Percentiles rank a stretch among this genome's conserved stretches.
phyloP scores from a whole-genome alignment of 1,140 invertebrate species.

The Drosophila novamexicana region DNA sequence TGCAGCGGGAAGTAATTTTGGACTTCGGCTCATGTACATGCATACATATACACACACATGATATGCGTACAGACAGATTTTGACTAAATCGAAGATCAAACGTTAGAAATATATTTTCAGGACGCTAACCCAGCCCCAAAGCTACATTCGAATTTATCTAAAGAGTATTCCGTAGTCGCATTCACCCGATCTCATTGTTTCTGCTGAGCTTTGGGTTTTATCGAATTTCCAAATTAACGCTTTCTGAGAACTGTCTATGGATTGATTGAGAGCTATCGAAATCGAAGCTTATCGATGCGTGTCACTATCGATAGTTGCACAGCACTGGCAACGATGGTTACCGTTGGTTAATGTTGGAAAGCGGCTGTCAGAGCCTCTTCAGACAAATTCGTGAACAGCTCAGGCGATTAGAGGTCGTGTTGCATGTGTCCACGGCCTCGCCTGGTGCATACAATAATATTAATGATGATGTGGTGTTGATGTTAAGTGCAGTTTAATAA shows the following conservation, averaged over 20 bases:
- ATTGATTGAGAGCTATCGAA: no score
- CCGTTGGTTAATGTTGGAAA: not conserved
- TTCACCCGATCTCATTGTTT: no score
- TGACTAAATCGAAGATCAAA: no score
- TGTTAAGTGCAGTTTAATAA: slow-evolving; percentile 84
- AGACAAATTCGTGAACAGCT: slow-evolving; percentile 22
- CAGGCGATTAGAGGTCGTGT: slow-evolving; percentile 17
- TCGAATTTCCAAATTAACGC: no score
- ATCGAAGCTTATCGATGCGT: not conserved
- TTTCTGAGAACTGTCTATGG: no score
- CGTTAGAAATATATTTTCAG: no score
- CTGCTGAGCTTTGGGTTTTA: no score
- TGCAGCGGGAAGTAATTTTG: no score
- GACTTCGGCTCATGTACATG: no score
- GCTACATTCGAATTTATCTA: no score
- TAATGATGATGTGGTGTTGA: slow-evolving; percentile 83
- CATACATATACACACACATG: not conserved
- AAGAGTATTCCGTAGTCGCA: no score
- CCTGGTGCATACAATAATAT: slow-evolving; percentile 49
- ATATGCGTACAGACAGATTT: not conserved
- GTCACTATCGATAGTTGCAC: not conserved
- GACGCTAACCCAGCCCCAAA: no score
- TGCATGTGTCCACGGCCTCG: slow-evolving; percentile 19
- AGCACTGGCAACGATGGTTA: not conserved
- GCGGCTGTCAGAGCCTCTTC: slow-evolving; percentile 7